These are phyloP conservation scores for Sminthurinus signatus DNA, from an alignment of 1,140 invertebrate genomes.

Conservation along the genomic window DNA sequence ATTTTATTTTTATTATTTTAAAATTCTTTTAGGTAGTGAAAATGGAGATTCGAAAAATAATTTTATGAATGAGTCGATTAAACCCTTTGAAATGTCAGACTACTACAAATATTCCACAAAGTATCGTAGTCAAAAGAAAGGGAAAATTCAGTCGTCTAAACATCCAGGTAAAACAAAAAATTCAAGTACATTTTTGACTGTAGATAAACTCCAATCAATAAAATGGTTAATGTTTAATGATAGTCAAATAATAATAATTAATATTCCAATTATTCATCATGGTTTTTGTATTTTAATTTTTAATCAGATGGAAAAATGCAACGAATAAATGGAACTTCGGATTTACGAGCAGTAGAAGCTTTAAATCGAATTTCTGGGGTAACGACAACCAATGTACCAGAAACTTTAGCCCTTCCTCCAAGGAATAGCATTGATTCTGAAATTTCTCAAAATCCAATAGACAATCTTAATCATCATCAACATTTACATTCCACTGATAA, in stretches of 20 bases:
- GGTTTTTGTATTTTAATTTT: not conserved
- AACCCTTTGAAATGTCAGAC: constrained; percentile 39
- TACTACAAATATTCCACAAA: constrained; percentile 37
- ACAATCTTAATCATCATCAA: too few relatives aligned
- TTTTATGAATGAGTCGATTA: constrained; percentile 23
- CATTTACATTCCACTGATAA: not conserved
- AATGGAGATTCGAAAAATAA: constrained; percentile 17
- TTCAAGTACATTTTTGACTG: too few relatives aligned
- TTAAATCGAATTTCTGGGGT: too few relatives aligned
- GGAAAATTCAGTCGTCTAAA: not conserved
- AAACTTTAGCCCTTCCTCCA: not conserved
- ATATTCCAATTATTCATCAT: not conserved
- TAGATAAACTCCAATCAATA: too few relatives aligned
- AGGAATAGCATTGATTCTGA: not conserved
- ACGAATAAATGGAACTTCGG: constrained; percentile 9
- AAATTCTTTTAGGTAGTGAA: constrained; percentile 28
- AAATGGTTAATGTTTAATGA: not conserved
- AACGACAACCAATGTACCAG: not conserved
- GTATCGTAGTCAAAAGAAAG: constrained; percentile 12
- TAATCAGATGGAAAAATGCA: not conserved
- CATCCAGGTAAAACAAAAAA: too few relatives aligned
- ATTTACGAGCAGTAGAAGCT: too few relatives aligned
- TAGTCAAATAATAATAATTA: not conserved
- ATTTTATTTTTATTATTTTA: not conserved
- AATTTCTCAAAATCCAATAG: too few relatives aligned